Percentiles rank a stretch among this genome's conserved stretches.
Conservation (phyloP, 2,113 vertebrate genomes). For the Apteryx mantelli region DNA sequence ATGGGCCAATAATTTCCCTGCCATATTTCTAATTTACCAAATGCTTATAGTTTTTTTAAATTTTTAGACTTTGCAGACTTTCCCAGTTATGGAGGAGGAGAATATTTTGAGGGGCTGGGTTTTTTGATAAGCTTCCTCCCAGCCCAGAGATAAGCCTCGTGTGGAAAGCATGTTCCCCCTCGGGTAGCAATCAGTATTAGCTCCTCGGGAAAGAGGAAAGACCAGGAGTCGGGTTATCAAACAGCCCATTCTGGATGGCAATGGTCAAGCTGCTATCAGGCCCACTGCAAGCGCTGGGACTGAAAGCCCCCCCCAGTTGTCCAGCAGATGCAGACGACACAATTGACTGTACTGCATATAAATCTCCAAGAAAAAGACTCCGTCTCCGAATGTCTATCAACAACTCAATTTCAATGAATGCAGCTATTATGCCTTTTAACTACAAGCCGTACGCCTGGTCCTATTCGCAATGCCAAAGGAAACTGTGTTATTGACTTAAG, state of each 20-base stretch:
- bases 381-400: neutral
- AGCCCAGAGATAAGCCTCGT: conserved; percentile 17
- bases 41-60: conserved; percentile 21
- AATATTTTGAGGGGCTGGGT: neutral
- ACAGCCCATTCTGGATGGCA: fast-evolving
- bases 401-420: conserved; percentile 1
- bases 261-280: neutral
- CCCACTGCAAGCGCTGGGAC: neutral
- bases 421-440: conserved; percentile 1
- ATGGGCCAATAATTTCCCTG: neutral
- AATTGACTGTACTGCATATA: neutral
- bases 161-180: neutral
- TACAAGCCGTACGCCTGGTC: neutral
- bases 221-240: neutral
- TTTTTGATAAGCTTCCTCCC: conserved; percentile 22
- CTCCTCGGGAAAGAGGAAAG: neutral
- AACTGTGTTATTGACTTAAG: conserved; percentile 1
- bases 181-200: neutral
- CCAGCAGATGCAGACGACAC: neutral
- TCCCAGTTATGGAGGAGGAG: neutral
- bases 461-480: neutral
- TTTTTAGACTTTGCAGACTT: neutral
- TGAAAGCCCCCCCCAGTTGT: neutral
- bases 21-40: neutral
- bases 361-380: neutral